Evolutionary conservation across 2,888 invertebrate species (phyloP).

Genomic region (Prostheceraeus crozeri): DNA sequence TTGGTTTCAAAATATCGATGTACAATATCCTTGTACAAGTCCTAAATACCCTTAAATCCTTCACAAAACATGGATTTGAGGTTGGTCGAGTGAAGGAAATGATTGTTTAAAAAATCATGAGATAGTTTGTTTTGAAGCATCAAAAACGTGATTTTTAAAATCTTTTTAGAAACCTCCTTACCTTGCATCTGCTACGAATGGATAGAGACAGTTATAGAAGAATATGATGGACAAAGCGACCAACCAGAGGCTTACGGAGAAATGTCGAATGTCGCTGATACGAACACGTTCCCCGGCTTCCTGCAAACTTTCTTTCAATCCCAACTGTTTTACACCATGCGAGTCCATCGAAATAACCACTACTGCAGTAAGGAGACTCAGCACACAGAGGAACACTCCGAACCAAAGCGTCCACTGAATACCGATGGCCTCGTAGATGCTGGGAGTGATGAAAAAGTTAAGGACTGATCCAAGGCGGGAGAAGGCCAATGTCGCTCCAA

Average conservation of each 20-base stretch:
- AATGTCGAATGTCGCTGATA: slow-evolving; percentile 52
- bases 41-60: too few species aligned
- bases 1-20: too few species aligned
- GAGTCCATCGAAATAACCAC: slow-evolving; percentile 53
- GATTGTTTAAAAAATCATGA: too few species aligned
- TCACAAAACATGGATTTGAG: too few species aligned
- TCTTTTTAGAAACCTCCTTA: too few species aligned
- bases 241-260: slow-evolving; percentile 54
- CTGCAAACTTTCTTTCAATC: slow-evolving; percentile 46
- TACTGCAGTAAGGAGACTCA: slow-evolving; percentile 55
- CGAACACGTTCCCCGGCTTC: slow-evolving; percentile 52
- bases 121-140: too few species aligned
- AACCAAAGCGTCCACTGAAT: slow-evolving; percentile 54
- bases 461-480: slow-evolving; percentile 57
- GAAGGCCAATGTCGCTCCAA: slow-evolving; percentile 56
- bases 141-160: too few species aligned
- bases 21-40: too few species aligned
- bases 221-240: slow-evolving; percentile 56
- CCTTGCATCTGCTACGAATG: slow-evolving; percentile 58
- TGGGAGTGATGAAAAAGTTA: slow-evolving; percentile 55
- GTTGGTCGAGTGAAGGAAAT: too few species aligned
- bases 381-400: slow-evolving; percentile 56
- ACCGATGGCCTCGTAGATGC: slow-evolving; percentile 49
- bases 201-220: slow-evolving; percentile 58
- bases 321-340: slow-evolving; percentile 50